A percentile compares a stretch with the other conserved stretches of the same genome.
Conservation (phyloP, 2,888 invertebrate species). For the Caenorhabditis imperialis region DNA sequence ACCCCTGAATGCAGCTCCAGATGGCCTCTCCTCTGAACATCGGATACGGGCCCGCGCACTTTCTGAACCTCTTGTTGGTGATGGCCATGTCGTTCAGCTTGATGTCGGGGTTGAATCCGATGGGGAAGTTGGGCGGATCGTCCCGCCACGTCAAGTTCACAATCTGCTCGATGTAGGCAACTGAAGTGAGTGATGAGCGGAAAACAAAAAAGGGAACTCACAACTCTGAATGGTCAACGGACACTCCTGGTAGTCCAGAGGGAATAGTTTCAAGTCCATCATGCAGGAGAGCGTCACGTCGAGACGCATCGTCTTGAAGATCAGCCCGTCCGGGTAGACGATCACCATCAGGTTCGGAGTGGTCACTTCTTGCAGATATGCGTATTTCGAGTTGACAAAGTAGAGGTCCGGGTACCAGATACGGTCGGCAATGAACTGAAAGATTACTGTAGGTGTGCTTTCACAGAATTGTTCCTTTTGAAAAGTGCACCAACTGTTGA, state of each 20-base stretch:
- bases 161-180: constrained; percentile 76
- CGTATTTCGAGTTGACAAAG: constrained; percentile 78
- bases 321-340: constrained; percentile 77
- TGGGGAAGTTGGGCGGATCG: constrained; percentile 73
- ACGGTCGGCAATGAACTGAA: constrained; percentile 73
- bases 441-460: constrained; percentile 24
- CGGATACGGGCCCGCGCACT: constrained; percentile 73
- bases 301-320: constrained; percentile 77
- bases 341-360: constrained; percentile 71
- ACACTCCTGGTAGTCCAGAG: constrained; percentile 74
- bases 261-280: constrained; percentile 70
- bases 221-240: constrained; percentile 76
- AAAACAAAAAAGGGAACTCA: constrained; percentile 44
- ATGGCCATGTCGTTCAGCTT: constrained; percentile 78
- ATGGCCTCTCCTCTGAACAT: constrained; percentile 77
- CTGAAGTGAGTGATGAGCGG: constrained; percentile 45
- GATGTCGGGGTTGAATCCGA: constrained; percentile 74
- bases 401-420: constrained; percentile 76
- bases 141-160: constrained; percentile 76
- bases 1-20: constrained; percentile 76
- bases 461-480: constrained; percentile 38
- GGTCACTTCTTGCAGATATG: constrained; percentile 73
- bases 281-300: constrained; percentile 77
- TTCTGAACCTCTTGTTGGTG: constrained; percentile 60
- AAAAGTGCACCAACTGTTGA: no score